A percentile compares a stretch with the other conserved stretches of the same genome.
Conservation (phyloP, 2,888 invertebrate species). For the Corythucha ciliata region DNA sequence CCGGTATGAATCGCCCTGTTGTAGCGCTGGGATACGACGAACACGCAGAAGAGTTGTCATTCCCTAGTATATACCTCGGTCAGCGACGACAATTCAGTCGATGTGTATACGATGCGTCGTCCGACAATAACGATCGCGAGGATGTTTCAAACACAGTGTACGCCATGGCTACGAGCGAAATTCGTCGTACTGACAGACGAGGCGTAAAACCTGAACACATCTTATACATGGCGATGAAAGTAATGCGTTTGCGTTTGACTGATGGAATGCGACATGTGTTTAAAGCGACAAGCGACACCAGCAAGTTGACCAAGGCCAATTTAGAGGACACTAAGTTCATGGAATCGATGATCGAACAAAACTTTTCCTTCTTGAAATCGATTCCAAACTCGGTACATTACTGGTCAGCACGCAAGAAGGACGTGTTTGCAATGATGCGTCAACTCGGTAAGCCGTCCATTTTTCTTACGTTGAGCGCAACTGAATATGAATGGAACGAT, state of each 20-base stretch:
- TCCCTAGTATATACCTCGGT: slow-evolving; percentile 42
- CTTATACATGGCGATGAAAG: slow-evolving; percentile 42
- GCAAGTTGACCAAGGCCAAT: slow-evolving; percentile 37
- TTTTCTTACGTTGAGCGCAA: slow-evolving; percentile 13
- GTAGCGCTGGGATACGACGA: slow-evolving; percentile 24
- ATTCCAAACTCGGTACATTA: slow-evolving; percentile 23
- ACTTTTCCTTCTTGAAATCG: slow-evolving; percentile 20
- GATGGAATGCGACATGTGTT: too few species aligned
- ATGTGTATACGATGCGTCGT: slow-evolving; percentile 2
- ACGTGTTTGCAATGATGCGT: slow-evolving; percentile 28
- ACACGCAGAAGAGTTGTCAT: slow-evolving; percentile 30
- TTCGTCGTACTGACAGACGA: slow-evolving; percentile 40
- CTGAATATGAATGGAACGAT: slow-evolving; percentile 14
- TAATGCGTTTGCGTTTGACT: slow-evolving; percentile 36
- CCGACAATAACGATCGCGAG: slow-evolving; percentile 22
- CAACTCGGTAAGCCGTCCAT: slow-evolving; percentile 12
- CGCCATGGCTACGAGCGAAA: slow-evolving; percentile 38
- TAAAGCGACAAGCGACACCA: slow-evolving; percentile 39
- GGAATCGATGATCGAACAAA: slow-evolving; percentile 36
- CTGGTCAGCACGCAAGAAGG: slow-evolving; percentile 24
- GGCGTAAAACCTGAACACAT: slow-evolving; percentile 37
- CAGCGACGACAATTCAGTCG: slow-evolving; percentile 36
- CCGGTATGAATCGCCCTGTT: slow-evolving; percentile 18
- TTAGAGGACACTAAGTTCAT: slow-evolving; percentile 38
- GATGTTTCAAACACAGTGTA: slow-evolving; percentile 39